A percentile compares a stretch with the other conserved stretches of the same genome.
Conservation (phyloP, 2,113 vertebrate genomes). For the Zapornia atra region DNA sequence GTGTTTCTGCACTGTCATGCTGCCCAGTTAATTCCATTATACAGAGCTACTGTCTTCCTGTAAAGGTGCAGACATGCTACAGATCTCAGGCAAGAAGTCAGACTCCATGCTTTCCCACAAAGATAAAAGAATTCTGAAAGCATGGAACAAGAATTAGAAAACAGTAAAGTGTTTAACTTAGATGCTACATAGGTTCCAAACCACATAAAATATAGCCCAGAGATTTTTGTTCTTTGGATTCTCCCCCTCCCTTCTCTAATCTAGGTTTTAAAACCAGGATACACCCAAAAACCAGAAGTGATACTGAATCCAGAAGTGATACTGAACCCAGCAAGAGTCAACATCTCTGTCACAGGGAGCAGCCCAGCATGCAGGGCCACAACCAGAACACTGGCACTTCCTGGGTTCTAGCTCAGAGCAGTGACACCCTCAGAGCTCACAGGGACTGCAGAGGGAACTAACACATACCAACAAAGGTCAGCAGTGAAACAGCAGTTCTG, state of each 20-base stretch:
- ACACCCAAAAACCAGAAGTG: neutral
- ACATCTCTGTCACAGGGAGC: too few species aligned
- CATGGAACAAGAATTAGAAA: neutral
- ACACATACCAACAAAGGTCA: neutral
- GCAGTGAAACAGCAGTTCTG: neutral
- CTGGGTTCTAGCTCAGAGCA: neutral
- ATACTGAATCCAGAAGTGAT: neutral
- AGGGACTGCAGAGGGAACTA: neutral
- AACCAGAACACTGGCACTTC: neutral
- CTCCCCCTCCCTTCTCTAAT: fast-evolving
- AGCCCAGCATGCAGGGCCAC: neutral
- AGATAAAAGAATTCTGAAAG: neutral
- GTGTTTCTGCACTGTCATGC: neutral
- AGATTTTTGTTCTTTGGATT: fast-evolving
- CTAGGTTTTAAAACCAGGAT: neutral
- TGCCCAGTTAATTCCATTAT: neutral
- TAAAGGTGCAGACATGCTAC: neutral
- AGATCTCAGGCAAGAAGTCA: neutral
- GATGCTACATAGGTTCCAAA: neutral
- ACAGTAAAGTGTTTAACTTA: too few species aligned
- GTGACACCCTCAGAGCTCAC: neutral
- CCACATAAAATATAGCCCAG: neutral
- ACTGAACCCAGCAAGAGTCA: neutral
- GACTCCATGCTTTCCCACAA: neutral
- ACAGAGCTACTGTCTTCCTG: neutral